Evolutionary conservation across 2,888 invertebrate species (phyloP), one percentile per base, ranked within the genome.

Genomic region (Galerucella pusilla): DNA sequence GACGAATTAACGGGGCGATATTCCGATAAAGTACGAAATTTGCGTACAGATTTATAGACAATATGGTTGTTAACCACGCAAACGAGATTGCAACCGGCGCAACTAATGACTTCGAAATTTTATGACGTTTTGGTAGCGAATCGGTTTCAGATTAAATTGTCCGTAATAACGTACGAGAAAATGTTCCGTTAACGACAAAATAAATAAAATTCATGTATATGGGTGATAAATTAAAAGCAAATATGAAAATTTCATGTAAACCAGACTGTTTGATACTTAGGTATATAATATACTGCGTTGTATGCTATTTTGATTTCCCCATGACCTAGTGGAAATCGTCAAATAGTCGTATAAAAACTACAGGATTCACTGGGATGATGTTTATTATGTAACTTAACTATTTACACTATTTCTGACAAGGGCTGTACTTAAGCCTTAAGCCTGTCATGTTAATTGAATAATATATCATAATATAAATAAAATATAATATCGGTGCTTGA

Each of bases 1-100:
- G 71, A 72, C 60, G 57, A 72, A 76, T 76, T 73, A 73, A 73
- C 69, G 52, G 63, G 35, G 71, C 69, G 71, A 75, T 66, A 73
- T 54, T 67, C 68, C 76, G 68, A 71, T 73, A 76, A 76, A 76
- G 49, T 73, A 63, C 71, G 57, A 77, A 75, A 77, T 77, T 77
- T 73, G 77, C 54, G 52, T 69, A 77, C 75, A 74, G 77, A 72
- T 77, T 77, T 77, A 77, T 77, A 60, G 75, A 74, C 68, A 75
- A 74, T 75, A 77, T 69, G 75, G 60, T 54, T 71, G 63, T 35
- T 64, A 72, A 75, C 14, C 77, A 77, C 77, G 75, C 74, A 60
- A 75, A 67, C 61, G 69, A 68, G 60, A 57, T 72, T 59, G 70
- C 68, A 75, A 64, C 60, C 70, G 49, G 75, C 77, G 77, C 72